Conservation (phyloP, 1,140 invertebrate species). For the Lerema accius region DNA sequence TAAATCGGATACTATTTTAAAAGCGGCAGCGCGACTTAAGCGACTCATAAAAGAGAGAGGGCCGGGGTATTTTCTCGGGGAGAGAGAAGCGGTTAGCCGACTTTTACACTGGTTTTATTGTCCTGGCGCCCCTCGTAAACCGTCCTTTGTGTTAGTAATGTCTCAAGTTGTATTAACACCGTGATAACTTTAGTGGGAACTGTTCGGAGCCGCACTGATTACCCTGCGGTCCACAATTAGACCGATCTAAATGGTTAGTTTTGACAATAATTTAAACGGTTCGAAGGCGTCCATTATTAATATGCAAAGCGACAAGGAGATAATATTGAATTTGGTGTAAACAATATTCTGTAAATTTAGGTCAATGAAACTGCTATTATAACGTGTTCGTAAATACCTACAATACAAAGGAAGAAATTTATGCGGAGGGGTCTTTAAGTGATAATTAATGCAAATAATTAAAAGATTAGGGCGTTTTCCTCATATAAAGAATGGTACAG, state of each 20-base stretch:
- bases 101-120: slow-evolving; percentile 80
- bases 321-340: slow-evolving; percentile 66
- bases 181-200: slow-evolving; percentile 70
- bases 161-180: slow-evolving; percentile 78
- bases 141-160: slow-evolving; percentile 74
- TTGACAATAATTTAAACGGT: slow-evolving; percentile 70
- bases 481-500: too few species aligned
- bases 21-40: slow-evolving; percentile 61
- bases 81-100: slow-evolving; percentile 68
- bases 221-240: slow-evolving; percentile 55
- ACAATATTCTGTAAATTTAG: slow-evolving; percentile 63
- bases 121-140: slow-evolving; percentile 69
- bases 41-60: slow-evolving; percentile 67
- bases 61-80: slow-evolving; percentile 59
- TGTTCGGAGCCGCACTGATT: slow-evolving; percentile 49
- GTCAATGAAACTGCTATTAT: too few species aligned
- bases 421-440: too few species aligned
- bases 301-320: slow-evolving; percentile 50
- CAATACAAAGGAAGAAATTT: too few species aligned
- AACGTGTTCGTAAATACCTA: too few species aligned
- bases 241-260: slow-evolving; percentile 63
- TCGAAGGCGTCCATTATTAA: slow-evolving; percentile 59
- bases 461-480: too few species aligned
- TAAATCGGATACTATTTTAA: slow-evolving; percentile 55
- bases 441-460: too few species aligned